These are phyloP conservation scores for Tridacna crocea DNA, from an alignment of 2,888 invertebrate genomes.

Conservation along the genomic window DNA sequence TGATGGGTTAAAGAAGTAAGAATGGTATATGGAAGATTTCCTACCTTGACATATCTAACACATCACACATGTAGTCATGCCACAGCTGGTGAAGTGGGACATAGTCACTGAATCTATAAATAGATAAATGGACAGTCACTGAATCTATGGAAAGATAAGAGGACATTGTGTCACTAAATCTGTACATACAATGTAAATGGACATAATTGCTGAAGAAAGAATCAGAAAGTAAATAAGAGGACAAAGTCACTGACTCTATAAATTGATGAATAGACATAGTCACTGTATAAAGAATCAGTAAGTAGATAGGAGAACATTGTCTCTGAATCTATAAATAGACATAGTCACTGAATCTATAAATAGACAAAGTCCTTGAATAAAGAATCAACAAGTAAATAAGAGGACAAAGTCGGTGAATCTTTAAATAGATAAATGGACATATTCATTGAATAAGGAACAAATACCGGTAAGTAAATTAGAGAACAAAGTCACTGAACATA, in stretches of 20 bases:
- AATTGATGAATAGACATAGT: neutral
- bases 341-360: slow-evolving; percentile 54
- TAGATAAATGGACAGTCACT: neutral
- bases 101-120: slow-evolving; percentile 76
- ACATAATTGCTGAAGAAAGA: neutral
- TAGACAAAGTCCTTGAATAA: neutral
- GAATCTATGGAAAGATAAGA: neutral
- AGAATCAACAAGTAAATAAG: slow-evolving; percentile 38
- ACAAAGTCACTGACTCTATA: slow-evolving; percentile 71
- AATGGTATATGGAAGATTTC: too few species aligned
- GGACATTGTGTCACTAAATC: neutral
- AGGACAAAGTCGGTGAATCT: slow-evolving; percentile 78
- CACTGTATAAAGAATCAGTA: neutral
- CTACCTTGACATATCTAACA: slow-evolving; percentile 73
- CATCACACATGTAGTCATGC: slow-evolving; percentile 79
- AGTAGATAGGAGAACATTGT: neutral
- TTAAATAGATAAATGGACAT: slow-evolving; percentile 20
- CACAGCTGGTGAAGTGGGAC: slow-evolving; percentile 78
- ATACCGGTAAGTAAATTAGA: neutral
- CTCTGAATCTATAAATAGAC: neutral
- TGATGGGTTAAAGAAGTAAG: too few species aligned
- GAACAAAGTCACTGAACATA: neutral
- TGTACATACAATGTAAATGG: neutral
- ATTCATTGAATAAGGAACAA: neutral
- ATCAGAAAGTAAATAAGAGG: neutral